Percentiles rank a stretch among this genome's conserved stretches.
Evolutionary conservation across 2,113 vertebrate genomes (phyloP).

Genomic region (Elgaria multicarinata): DNA sequence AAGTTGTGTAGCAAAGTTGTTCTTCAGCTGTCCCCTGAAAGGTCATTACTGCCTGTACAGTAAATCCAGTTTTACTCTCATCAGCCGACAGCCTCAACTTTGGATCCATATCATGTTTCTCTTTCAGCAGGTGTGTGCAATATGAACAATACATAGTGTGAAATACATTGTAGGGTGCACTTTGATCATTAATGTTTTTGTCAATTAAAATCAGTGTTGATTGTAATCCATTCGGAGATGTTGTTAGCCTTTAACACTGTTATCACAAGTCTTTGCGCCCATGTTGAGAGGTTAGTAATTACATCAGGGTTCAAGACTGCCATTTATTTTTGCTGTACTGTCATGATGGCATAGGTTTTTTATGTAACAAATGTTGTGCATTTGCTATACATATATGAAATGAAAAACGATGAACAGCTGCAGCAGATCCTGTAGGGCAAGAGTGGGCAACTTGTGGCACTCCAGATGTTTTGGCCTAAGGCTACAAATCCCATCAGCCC

Average conservation of each 20-base stretch:
- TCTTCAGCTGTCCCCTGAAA: slow-evolving; percentile 93
- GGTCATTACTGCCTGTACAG: slow-evolving; percentile 94
- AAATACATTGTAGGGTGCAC: neutral
- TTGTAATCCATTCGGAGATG: neutral
- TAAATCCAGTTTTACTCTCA: slow-evolving; percentile 90
- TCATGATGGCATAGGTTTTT: neutral
- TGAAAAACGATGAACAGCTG: neutral
- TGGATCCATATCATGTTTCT: slow-evolving; percentile 98
- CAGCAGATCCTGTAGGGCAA: neutral
- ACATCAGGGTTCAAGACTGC: neutral
- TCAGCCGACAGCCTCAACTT: slow-evolving; percentile 86
- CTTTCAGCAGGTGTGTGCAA: slow-evolving; percentile 86
- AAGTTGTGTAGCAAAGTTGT: slow-evolving; percentile 88
- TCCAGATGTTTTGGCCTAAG: no score
- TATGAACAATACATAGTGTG: neutral
- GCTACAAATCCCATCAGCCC: no score
- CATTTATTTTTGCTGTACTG: fast-evolving
- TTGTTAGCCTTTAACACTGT: neutral
- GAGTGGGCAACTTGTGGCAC: no score
- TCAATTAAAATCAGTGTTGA: neutral
- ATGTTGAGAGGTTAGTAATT: neutral
- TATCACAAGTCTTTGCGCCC: neutral
- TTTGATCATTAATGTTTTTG: fast-evolving
- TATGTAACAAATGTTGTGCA: neutral
- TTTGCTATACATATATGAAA: neutral